Percentiles rank a stretch among this genome's conserved stretches.
Evolutionary conservation across 2,113 vertebrate genomes (phyloP).

Genomic region (Clinocottus analis): DNA sequence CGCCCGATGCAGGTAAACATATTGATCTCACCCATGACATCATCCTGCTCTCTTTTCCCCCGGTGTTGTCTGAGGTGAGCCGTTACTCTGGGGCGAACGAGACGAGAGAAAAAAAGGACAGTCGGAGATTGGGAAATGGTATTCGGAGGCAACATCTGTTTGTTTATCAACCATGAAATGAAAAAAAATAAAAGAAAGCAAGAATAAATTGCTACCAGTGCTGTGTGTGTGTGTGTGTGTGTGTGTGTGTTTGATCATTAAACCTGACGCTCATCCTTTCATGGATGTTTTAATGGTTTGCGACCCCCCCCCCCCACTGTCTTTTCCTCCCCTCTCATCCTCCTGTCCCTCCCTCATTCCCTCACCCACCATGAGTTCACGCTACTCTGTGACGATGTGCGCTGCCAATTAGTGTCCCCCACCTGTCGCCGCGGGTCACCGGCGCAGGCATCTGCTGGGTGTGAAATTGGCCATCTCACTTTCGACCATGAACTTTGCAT

Average conservation of each 20-base stretch:
- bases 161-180: conserved; percentile 24
- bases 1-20: conserved; percentile 39
- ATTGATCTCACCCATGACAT: conserved; percentile 42
- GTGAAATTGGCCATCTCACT: conserved; percentile 78
- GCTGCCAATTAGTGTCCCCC: conserved; percentile 79
- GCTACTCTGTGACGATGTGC: conserved; percentile 51
- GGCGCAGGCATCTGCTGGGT: conserved; percentile 76
- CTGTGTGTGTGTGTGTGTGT: neutral
- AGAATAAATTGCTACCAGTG: conserved; percentile 5
- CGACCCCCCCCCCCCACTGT: neutral
- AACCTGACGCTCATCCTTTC: neutral
- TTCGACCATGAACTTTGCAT: conserved; percentile 75
- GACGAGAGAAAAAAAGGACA: neutral
- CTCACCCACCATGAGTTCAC: conserved; percentile 39
- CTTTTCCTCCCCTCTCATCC: conserved; percentile 21
- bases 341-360: conserved; percentile 23
- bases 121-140: neutral
- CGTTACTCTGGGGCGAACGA: neutral
- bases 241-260: neutral
- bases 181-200: neutral
- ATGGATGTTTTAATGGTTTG: conserved; percentile 7
- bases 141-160: conserved; percentile 18
- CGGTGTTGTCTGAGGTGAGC: conserved; percentile 6
- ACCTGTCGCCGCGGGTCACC: conserved; percentile 80
- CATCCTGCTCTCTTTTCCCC: conserved; percentile 2